Conservation (phyloP, 2,888 invertebrate species). For the Ichneumon xanthorius region DNA sequence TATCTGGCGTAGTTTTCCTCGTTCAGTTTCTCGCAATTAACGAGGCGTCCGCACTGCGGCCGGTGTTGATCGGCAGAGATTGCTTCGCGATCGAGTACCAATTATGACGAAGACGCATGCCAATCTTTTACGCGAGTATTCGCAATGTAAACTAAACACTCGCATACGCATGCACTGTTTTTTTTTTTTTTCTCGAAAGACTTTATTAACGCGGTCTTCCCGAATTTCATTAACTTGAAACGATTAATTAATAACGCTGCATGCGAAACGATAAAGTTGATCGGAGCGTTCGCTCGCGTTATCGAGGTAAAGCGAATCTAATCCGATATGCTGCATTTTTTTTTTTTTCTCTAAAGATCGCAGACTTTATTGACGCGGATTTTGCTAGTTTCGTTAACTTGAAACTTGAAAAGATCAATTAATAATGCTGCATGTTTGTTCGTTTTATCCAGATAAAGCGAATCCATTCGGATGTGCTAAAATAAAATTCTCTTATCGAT, state of each 20-base stretch:
- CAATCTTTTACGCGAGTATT: no score
- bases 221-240: not conserved
- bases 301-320: no score
- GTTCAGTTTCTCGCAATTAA: slow-evolving; percentile 64
- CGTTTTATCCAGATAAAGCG: not conserved
- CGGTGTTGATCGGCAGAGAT: slow-evolving; percentile 23
- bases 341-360: not conserved
- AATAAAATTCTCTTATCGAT: slow-evolving; percentile 54
- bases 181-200: not conserved
- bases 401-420: not conserved
- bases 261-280: not conserved
- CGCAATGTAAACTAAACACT: no score
- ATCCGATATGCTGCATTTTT: not conserved
- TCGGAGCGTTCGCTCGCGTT: not conserved
- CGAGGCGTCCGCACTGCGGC: not conserved
- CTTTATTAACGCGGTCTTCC: not conserved
- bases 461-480: slow-evolving; percentile 9
- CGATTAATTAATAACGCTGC: not conserved
- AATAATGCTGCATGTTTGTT: not conserved
- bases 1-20: slow-evolving; percentile 70
- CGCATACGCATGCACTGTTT: not conserved
- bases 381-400: not conserved
- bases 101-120: slow-evolving; percentile 1
- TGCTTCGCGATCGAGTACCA: slow-evolving; percentile 17
- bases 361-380: no score